Evolutionary conservation across 2,113 vertebrate genomes (phyloP).

Genomic region (Nicator chloris): DNA sequence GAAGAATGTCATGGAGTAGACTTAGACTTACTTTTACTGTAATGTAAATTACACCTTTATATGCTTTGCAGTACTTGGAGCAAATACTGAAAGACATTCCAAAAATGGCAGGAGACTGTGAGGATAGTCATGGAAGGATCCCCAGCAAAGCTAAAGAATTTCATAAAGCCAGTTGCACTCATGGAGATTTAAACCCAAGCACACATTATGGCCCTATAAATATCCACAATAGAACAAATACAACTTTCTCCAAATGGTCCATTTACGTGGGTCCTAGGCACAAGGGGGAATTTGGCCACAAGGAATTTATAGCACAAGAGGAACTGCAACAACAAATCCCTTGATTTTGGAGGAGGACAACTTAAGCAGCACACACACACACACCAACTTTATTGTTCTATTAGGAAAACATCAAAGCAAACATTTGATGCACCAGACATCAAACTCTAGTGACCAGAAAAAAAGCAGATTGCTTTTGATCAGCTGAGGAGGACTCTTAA

Average conservation of each 20-base stretch:
- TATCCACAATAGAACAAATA: neutral
- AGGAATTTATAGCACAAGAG: neutral
- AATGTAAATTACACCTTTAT: neutral
- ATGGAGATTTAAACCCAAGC: neutral
- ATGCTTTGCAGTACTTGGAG: accelerated
- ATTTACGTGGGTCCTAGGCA: neutral
- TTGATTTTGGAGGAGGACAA: neutral
- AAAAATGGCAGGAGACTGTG: neutral
- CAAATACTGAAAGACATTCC: neutral
- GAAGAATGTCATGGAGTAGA: neutral
- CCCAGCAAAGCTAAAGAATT: neutral
- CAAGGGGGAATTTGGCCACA: neutral
- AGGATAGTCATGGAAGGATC: neutral
- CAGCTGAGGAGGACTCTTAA: neutral
- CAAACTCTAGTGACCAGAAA: neutral
- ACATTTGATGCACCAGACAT: neutral
- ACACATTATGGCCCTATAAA: neutral
- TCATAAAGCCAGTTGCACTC: neutral
- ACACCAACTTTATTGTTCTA: neutral
- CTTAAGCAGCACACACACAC: accelerated
- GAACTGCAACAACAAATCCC: neutral
- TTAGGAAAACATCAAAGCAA: neutral
- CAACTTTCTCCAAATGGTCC: neutral
- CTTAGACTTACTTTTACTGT: neutral
- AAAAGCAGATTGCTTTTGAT: neutral